Evolutionary conservation across 2,113 vertebrate genomes (phyloP).

Genomic region (Carassius auratus): DNA sequence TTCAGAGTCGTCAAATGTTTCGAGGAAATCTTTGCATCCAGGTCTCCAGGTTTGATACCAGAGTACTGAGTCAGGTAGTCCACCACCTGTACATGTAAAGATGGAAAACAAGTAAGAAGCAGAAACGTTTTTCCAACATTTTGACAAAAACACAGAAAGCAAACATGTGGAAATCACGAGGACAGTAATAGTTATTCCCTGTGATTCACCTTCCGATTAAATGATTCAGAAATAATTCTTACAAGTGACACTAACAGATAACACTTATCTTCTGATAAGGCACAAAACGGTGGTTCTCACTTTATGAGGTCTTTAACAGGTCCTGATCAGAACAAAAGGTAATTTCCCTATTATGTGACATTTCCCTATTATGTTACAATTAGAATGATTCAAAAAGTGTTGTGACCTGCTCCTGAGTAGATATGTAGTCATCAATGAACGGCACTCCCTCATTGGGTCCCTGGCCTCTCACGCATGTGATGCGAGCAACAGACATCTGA

Average conservation of each 20-base stretch:
- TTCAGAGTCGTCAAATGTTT: slow-evolving; percentile 98
- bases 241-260: background rate
- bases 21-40: slow-evolving; percentile 98
- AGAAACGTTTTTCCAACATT: background rate
- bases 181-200: background rate
- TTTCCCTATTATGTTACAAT: background rate
- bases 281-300: background rate
- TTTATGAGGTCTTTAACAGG: background rate
- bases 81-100: slow-evolving; percentile 81
- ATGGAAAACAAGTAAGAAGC: background rate
- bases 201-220: background rate
- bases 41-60: slow-evolving; percentile 95
- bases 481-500: slow-evolving; percentile 98
- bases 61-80: slow-evolving; percentile 99
- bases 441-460: slow-evolving; percentile 93
- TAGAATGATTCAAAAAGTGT: background rate
- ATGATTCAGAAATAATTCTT: background rate
- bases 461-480: slow-evolving; percentile 95
- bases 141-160: background rate
- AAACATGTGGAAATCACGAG: background rate
- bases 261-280: background rate
- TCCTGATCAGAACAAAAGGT: background rate
- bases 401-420: slow-evolving; percentile 95
- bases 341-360: background rate
- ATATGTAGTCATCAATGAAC: slow-evolving; percentile 99